Conservation (phyloP, 2,113 vertebrate genomes). For the Ctenodactylus gundi region DNA sequence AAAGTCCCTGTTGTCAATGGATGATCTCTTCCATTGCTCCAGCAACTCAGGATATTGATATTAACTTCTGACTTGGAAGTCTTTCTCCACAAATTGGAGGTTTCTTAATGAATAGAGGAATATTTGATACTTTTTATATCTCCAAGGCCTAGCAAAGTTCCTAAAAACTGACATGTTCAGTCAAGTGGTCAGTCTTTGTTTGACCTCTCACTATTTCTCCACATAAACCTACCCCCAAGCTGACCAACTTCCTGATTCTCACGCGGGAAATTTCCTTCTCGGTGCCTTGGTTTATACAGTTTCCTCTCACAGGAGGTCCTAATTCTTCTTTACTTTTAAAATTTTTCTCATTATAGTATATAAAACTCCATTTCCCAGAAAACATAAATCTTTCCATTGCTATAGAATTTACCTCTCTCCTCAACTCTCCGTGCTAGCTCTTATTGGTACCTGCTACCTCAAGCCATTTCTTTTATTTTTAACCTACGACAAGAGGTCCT, state of each 20-base stretch:
- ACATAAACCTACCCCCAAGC: background rate
- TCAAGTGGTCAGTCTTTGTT: background rate
- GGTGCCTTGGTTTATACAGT: background rate
- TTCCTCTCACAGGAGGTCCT: background rate
- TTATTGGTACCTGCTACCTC: background rate
- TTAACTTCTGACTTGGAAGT: background rate
- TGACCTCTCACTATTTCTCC: background rate
- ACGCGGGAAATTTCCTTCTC: background rate
- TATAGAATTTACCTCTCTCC: background rate
- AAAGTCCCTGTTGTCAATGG: background rate
- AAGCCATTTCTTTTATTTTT: background rate
- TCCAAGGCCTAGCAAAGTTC: background rate
- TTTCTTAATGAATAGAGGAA: conserved; percentile 15
- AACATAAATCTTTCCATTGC: background rate
- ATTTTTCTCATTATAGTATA: background rate
- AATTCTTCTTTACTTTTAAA: background rate
- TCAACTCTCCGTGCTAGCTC: background rate
- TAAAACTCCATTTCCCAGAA: background rate
- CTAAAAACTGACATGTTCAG: background rate
- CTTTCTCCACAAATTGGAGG: background rate
- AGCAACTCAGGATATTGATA: background rate
- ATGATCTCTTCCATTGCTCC: background rate
- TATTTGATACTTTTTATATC: background rate
- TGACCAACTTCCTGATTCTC: background rate
- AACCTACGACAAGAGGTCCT: background rate